These are phyloP conservation scores for Pherbina coryleti DNA, from an alignment of 2,888 invertebrate species.

Conservation along the genomic window DNA sequence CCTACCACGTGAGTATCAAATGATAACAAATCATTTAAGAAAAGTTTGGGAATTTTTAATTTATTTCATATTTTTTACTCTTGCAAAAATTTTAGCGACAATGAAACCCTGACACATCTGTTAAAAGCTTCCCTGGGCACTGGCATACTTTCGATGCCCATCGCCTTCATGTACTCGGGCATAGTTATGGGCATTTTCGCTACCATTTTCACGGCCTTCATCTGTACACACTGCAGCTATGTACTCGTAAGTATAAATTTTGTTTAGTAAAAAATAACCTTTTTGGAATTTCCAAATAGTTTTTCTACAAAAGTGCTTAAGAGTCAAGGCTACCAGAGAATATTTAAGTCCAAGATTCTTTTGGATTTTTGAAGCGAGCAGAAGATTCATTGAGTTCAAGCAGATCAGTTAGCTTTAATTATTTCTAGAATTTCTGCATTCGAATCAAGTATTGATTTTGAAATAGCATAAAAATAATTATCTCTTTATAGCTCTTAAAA, in stretches of 20 bases:
- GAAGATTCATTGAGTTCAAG: no score
- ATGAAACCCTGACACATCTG: slow-evolving; percentile 92
- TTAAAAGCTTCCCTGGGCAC: slow-evolving; percentile 96
- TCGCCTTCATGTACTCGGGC: slow-evolving; percentile 90
- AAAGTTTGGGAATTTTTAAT: background rate
- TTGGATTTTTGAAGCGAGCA: no score
- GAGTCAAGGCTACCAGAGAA: no score
- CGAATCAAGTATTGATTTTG: no score
- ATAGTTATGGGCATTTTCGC: slow-evolving; percentile 86
- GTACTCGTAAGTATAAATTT: slow-evolving; percentile 77
- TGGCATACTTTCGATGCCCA: slow-evolving; percentile 95
- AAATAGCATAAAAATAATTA: no score
- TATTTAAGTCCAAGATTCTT: no score
- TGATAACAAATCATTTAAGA: background rate
- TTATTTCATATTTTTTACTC: background rate
- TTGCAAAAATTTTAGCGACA: slow-evolving; percentile 75
- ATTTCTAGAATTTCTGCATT: no score
- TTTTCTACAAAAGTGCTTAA: no score
- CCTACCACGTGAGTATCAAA: slow-evolving; percentile 83
- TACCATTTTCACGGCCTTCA: slow-evolving; percentile 85
- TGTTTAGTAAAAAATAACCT: background rate
- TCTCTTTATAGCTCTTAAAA: no score
- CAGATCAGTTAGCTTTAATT: no score
- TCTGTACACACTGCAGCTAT: slow-evolving; percentile 96
- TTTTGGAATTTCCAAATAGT: background rate